phyloP scores from a whole-genome alignment of 2,113 vertebrate genomes.

The Gadus macrocephalus region DNA sequence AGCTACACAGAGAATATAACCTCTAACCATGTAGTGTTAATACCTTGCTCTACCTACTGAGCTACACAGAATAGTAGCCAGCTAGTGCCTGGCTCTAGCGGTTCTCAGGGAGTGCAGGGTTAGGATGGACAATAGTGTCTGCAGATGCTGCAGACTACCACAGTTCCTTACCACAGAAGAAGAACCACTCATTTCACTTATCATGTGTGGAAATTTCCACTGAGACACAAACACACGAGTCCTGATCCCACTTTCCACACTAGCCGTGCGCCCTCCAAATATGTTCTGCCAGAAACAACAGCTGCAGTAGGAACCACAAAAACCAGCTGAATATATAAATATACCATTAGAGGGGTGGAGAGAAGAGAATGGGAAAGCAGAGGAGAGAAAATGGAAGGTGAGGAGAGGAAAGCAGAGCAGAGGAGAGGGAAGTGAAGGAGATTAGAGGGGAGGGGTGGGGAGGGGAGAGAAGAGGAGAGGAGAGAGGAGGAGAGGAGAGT shows the following conservation, averaged over 20 bases:
- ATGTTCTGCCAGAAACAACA: not conserved
- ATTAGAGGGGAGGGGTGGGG: not conserved
- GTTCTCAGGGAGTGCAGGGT: no score
- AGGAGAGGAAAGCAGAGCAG: not conserved
- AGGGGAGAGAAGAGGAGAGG: not conserved
- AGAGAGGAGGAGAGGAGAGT: no score
- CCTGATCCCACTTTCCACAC: not conserved
- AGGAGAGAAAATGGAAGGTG: not conserved
- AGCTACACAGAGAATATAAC: no score
- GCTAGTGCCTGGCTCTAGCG: no score
- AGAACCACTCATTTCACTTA: not conserved
- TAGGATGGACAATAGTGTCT: no score
- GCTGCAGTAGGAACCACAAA: not conserved
- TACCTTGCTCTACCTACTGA: no score
- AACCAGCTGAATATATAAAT: not conserved
- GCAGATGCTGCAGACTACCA: no score
- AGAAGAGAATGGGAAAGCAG: not conserved
- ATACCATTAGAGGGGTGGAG: not conserved
- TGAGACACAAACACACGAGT: not conserved
- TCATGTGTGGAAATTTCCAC: not conserved
- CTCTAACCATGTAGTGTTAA: no score
- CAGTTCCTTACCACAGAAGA: no score
- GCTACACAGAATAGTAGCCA: no score
- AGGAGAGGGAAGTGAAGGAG: not conserved
- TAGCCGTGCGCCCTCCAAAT: no score